These are phyloP conservation scores for Metridium senile DNA, from an alignment of 92 coral and sea anemone species.

Conservation along the genomic window DNA sequence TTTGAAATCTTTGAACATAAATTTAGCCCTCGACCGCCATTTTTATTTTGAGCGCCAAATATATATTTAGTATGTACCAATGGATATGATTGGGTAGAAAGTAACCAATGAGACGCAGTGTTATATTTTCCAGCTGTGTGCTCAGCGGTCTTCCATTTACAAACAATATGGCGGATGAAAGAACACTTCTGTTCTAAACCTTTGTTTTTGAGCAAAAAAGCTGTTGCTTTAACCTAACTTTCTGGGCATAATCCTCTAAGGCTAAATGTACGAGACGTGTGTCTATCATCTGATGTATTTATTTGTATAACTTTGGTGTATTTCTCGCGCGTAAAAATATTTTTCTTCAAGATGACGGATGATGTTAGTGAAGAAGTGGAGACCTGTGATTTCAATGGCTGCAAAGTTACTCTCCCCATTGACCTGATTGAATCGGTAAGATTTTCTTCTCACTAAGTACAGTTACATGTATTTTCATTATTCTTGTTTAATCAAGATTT, in stretches of 20 bases:
- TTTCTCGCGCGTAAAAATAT: not conserved
- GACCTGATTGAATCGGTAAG: conserved; percentile 89
- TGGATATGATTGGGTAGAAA: conserved; percentile 29
- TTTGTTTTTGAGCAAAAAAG: conserved; percentile 2
- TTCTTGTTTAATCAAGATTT: not conserved
- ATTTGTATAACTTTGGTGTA: not conserved
- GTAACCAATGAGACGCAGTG: conserved; percentile 15
- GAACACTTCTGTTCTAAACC: not conserved
- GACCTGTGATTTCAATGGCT: conserved; percentile 82
- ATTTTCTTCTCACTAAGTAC: not conserved
- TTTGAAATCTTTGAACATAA: not conserved
- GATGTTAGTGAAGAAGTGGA: conserved; percentile 72
- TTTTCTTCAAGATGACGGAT: conserved; percentile 42
- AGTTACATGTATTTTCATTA: not conserved
- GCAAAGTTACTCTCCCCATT: conserved; percentile 78
- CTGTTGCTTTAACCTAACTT: not conserved
- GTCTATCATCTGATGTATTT: not conserved
- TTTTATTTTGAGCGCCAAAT: conserved; percentile 47
- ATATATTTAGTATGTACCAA: conserved; percentile 16
- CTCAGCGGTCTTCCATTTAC: conserved; percentile 27
- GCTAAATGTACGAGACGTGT: not conserved
- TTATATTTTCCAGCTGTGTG: conserved; percentile 7
- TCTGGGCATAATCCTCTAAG: not conserved
- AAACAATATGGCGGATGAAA: conserved; percentile 41
- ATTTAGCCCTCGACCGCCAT: conserved; percentile 36